Conservation (phyloP, 2,888 invertebrate genomes). For the Apamea anceps region DNA sequence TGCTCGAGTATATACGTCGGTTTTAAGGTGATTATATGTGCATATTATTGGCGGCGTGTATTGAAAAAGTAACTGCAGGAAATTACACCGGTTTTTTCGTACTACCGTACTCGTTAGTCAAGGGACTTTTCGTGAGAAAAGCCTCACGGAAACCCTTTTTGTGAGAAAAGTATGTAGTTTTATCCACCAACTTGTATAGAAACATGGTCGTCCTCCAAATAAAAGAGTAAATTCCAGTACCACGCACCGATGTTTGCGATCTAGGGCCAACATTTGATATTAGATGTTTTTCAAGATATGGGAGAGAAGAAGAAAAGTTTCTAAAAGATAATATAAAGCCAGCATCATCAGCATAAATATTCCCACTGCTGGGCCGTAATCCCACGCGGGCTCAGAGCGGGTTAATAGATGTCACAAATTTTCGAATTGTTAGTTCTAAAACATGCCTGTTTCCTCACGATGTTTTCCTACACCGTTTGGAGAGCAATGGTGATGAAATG, state of each 20-base stretch:
- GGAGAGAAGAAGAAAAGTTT: too few relatives aligned
- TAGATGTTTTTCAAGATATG: background rate
- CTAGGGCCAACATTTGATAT: background rate
- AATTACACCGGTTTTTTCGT: slow-evolving; percentile 29
- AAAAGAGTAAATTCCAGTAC: background rate
- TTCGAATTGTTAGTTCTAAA: background rate
- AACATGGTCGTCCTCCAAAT: background rate
- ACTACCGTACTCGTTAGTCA: background rate
- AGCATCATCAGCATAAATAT: background rate
- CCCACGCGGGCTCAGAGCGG: background rate
- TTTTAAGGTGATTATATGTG: slow-evolving; percentile 22
- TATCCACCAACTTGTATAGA: background rate
- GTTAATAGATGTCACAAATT: background rate
- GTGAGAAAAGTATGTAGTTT: background rate
- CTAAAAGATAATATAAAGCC: too few relatives aligned
- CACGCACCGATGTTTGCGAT: background rate
- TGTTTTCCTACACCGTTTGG: background rate
- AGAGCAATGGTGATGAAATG: background rate
- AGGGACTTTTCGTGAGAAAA: background rate
- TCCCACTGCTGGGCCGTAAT: background rate
- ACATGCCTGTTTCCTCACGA: background rate
- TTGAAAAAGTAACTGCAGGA: slow-evolving; percentile 18
- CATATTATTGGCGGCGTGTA: slow-evolving; percentile 28
- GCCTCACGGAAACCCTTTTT: background rate
- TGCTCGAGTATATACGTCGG: slow-evolving; percentile 3